Evolutionary conservation across 2,113 vertebrate species (phyloP).

Genomic region (Solea senegalensis): DNA sequence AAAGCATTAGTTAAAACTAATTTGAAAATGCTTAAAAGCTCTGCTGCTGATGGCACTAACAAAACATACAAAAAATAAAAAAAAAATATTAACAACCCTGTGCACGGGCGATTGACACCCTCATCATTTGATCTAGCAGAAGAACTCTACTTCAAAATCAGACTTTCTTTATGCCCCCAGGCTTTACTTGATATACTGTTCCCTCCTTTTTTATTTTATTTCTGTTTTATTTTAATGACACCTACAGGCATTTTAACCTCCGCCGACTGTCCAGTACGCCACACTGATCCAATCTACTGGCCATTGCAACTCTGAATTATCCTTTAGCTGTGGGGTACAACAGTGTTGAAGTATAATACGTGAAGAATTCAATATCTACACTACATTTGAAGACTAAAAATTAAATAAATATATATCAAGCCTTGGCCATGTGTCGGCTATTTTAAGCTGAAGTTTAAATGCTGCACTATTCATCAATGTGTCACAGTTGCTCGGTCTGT

Average conservation of each 20-base stretch:
- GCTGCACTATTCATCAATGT: slow-evolving; percentile 19
- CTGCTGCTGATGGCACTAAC: neutral
- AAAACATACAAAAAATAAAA: neutral
- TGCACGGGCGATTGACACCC: neutral
- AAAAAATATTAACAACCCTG: neutral
- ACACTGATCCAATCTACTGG: neutral
- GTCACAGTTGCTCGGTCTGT: slow-evolving; percentile 12
- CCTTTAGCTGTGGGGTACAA: neutral
- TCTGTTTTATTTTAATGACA: slow-evolving; percentile 10
- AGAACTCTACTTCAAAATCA: neutral
- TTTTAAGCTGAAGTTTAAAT: slow-evolving; percentile 17
- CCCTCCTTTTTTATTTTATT: neutral
- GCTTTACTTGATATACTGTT: slow-evolving; percentile 5
- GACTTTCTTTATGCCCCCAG: slow-evolving; percentile 5
- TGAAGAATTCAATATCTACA: neutral
- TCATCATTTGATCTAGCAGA: neutral
- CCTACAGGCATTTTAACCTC: neutral
- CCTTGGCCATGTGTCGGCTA: neutral
- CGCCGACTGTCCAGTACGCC: neutral
- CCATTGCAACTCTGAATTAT: slow-evolving; percentile 3
- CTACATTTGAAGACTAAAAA: slow-evolving; percentile 10
- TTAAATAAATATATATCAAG: slow-evolving; percentile 20
- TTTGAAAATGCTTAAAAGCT: too few species aligned
- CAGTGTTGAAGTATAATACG: neutral
- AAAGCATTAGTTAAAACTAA: too few species aligned